Conservation (phyloP, 2,797 vertebrate genomes). For the Bovichtus diacanthus region DNA sequence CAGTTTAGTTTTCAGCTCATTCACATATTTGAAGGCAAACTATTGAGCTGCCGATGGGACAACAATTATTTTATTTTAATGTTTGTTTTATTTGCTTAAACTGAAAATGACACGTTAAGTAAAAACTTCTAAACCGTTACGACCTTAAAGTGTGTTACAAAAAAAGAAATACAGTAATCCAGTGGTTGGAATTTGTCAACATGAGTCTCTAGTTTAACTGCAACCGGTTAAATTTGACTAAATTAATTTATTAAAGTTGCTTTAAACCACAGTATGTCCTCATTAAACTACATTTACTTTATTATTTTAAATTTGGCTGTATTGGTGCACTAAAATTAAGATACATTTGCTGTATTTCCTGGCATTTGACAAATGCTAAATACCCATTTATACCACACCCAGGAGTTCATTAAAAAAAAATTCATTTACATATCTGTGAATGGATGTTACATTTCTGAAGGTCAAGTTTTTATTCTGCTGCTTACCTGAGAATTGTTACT, state of each 20-base stretch:
- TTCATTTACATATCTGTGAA: background rate
- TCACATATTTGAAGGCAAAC: conserved; percentile 26
- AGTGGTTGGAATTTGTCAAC: background rate
- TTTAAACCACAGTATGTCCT: background rate
- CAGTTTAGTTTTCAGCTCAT: conserved; percentile 36
- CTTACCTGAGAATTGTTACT: background rate
- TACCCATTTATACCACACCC: background rate
- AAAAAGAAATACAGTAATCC: background rate
- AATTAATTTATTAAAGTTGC: background rate
- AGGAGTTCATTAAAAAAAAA: too few species aligned
- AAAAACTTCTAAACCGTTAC: conserved; percentile 31
- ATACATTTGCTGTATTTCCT: background rate
- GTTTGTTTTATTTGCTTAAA: conserved; percentile 34
- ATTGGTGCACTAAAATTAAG: background rate
- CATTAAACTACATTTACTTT: background rate
- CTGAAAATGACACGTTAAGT: conserved; percentile 38
- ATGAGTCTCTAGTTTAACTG: background rate
- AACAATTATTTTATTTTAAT: conserved; percentile 7
- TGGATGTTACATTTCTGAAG: background rate
- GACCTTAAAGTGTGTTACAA: background rate
- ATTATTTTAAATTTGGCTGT: background rate
- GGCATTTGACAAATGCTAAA: background rate
- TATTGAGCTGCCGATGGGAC: conserved; percentile 18
- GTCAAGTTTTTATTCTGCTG: background rate
- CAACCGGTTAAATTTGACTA: background rate